Evolutionary conservation across 2,113 vertebrate genomes (phyloP).

Genomic region (Notothenia coriiceps): DNA sequence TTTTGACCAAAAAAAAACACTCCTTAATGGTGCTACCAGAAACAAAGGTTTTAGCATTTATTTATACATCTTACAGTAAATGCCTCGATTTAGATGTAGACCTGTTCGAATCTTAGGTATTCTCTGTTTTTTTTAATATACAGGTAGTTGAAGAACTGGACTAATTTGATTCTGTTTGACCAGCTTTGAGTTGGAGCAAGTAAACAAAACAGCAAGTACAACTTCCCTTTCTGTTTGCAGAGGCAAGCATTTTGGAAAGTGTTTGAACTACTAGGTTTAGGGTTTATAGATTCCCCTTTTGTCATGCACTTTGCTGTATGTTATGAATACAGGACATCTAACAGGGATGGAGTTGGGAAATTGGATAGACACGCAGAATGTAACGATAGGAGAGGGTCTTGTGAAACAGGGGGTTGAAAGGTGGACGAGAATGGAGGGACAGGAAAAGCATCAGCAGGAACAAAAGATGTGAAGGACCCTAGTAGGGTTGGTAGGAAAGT

Average conservation of each 20-base stretch:
- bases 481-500: constrained; percentile 23
- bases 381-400: not conserved
- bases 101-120: not conserved
- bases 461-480: constrained; percentile 31
- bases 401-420: constrained; percentile 9
- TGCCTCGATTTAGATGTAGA: not conserved
- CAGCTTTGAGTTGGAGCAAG: not conserved
- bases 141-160: not conserved
- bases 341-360: not conserved
- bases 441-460: constrained; percentile 5
- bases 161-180: not conserved
- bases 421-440: not conserved
- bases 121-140: not conserved
- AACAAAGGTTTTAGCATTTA: not conserved
- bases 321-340: constrained; percentile 24
- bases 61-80: too few species aligned
- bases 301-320: constrained; percentile 31
- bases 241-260: not conserved
- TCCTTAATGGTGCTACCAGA: too few species aligned
- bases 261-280: not conserved
- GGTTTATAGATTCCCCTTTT: not conserved
- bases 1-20: not conserved
- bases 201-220: not conserved
- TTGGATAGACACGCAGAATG: not conserved
- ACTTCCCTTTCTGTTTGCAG: not conserved